Base-by-base conservation (phyloP, 64 coral and sea anemone species). In the Actinia equina region DNA sequence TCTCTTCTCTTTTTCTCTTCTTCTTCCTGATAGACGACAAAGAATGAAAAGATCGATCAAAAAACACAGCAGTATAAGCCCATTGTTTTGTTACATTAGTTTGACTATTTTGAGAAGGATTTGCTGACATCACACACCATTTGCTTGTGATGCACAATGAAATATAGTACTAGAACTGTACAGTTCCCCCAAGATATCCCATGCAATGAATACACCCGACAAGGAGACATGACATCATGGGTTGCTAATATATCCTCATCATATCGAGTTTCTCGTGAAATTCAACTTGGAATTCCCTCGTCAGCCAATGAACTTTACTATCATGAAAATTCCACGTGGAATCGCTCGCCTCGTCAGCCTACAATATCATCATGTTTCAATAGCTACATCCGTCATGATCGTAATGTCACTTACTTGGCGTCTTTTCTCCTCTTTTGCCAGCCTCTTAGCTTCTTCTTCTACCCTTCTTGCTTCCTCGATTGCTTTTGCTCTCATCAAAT, bases 401-500 rank as follows among this genome's bases (percentile, higher is more conserved):
- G 30, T 59, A 41, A 18, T 30, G 49, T 37, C 41, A 88, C 11
- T 56, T 53, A 99, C 97, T 86, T 99, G 88, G 76, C 88, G 89
- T 43, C 90, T 80, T 2, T 82, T 88, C 63, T 99, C 90, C n/a
- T 95, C 97, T 22, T 93, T 93, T 43, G 97, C 97, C 43, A 88
- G 58, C 42, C 93, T 92, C 59, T 55, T 88, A 2, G 94, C 94
- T 51, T 95, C 97, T 77, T 98, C 93, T 77, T 99, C 97, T 8
- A 59, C 86, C 79, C 89, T 90, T 42, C 97, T 84, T 8, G 97
- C 93, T 80, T 93, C 97, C 89, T 99, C 97, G 37, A 99, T 88
- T 25, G 91, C 93, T 49, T 91, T 87, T 16, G 97, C 97, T n/a
- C 88, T 95, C 43, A 85, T 85, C 45, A 99, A 62, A 53, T 87